A percentile compares a stretch with the other conserved stretches of the same genome.
These are phyloP conservation scores for Acanthoscelides obtectus DNA, from an alignment of 2,888 invertebrate genomes.

Conservation along the genomic window DNA sequence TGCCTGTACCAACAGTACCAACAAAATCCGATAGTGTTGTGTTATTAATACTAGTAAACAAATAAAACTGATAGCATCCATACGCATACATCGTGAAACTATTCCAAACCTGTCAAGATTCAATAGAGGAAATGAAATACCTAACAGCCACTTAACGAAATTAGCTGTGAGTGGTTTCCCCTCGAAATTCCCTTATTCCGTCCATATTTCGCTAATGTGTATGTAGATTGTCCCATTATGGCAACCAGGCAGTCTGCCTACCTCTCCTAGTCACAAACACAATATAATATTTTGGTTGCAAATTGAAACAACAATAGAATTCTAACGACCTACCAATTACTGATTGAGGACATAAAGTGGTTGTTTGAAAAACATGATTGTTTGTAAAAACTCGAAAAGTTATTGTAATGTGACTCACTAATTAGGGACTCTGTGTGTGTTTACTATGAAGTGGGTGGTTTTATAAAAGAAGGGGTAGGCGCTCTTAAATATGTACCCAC, in stretches of 20 bases:
- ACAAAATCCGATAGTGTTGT: too few species aligned
- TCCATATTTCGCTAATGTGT: neutral
- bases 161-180: neutral
- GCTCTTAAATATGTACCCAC: neutral
- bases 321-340: slow-evolving; percentile 6
- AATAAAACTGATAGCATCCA: too few species aligned
- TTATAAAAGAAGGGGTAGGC: neutral
- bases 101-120: neutral
- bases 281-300: slow-evolving; percentile 10
- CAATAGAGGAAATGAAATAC: neutral
- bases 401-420: neutral
- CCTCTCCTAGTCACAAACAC: slow-evolving; percentile 7
- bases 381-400: neutral
- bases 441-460: neutral
- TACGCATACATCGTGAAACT: too few species aligned
- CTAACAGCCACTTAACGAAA: neutral
- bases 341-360: neutral
- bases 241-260: neutral
- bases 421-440: neutral
- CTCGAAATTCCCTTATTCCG: neutral
- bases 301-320: slow-evolving; percentile 15
- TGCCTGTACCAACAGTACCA: too few species aligned
- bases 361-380: neutral
- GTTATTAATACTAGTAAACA: too few species aligned
- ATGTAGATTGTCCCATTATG: neutral